Percentiles rank a stretch among this genome's conserved stretches.
phyloP scores from a whole-genome alignment of 2,888 invertebrate genomes.

The Anaspis maculata region DNA sequence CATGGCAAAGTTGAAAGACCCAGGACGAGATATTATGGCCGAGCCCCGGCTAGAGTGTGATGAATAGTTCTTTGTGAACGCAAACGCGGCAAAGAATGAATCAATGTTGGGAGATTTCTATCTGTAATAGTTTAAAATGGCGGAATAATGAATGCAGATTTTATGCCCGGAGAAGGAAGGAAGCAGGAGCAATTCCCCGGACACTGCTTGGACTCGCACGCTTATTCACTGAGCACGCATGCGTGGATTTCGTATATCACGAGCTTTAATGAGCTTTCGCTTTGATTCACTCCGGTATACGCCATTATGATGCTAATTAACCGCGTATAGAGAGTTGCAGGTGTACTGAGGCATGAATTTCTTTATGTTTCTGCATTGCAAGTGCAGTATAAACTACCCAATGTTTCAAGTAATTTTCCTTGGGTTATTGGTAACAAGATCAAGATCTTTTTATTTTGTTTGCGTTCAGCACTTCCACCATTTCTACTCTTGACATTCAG shows the following conservation, averaged over 20 bases:
- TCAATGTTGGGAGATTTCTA: constrained; percentile 26
- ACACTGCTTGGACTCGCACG: constrained; percentile 29
- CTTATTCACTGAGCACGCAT: constrained; percentile 34
- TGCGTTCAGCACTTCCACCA: too few species aligned
- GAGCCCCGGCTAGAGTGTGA: constrained; percentile 17
- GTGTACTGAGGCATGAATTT: too few species aligned
- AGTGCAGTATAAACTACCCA: constrained; percentile 1
- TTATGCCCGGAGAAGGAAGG: constrained; percentile 38
- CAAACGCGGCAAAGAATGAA: constrained; percentile 28
- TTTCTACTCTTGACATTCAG: too few species aligned
- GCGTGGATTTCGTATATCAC: constrained; percentile 31
- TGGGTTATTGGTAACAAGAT: too few species aligned
- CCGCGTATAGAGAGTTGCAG: too few species aligned
- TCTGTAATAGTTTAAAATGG: constrained; percentile 34
- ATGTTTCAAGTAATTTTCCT: too few species aligned
- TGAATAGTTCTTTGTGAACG: constrained; percentile 32
- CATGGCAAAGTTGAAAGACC: constrained; percentile 17
- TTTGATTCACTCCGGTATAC: constrained; percentile 8
- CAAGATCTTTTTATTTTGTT: too few species aligned
- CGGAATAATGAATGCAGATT: constrained; percentile 35
- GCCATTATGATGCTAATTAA: constrained; percentile 6
- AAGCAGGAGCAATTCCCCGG: constrained; percentile 37
- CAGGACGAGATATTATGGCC: too few species aligned
- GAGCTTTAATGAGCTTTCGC: constrained; percentile 29
- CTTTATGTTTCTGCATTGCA: too few species aligned